Percentiles rank a stretch among this genome's conserved stretches.
phyloP scores from a whole-genome alignment of 1,140 invertebrate genomes.

The Phthorimaea operculella region DNA sequence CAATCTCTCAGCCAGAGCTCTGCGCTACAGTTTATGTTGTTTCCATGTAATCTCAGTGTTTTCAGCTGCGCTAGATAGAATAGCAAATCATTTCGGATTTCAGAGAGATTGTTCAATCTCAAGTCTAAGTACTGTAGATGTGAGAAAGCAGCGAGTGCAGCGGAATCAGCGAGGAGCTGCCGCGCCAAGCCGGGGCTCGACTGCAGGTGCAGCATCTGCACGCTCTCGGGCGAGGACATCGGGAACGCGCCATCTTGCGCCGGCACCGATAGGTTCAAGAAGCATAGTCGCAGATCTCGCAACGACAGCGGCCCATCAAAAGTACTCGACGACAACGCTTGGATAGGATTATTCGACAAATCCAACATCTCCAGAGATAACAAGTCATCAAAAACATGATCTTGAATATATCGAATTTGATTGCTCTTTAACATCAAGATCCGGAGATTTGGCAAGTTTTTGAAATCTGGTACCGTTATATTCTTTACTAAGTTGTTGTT shows the following conservation, averaged over 20 bases:
- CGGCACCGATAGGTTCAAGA: constrained; percentile 70
- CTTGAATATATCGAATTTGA: constrained; percentile 72
- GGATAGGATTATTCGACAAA: constrained; percentile 81
- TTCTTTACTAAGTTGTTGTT: constrained; percentile 72
- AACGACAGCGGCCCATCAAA: constrained; percentile 75
- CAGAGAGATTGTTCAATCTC: constrained; percentile 70
- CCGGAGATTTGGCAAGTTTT: constrained; percentile 75
- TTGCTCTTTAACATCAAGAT: constrained; percentile 78
- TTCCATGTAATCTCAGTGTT: constrained; percentile 70
- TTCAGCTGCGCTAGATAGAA: constrained; percentile 77
- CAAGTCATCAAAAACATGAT: constrained; percentile 75
- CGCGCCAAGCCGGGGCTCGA: constrained; percentile 77
- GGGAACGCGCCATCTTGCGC: constrained; percentile 75
- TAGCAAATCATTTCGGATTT: constrained; percentile 72
- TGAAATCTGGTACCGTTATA: constrained; percentile 75
- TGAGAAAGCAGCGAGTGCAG: constrained; percentile 75
- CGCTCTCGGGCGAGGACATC: constrained; percentile 73
- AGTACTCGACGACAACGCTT: constrained; percentile 72
- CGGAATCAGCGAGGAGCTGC: constrained; percentile 75
- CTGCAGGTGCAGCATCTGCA: constrained; percentile 79
- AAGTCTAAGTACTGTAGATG: constrained; percentile 77
- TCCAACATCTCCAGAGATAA: constrained; percentile 75
- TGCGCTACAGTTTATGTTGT: constrained; percentile 73
- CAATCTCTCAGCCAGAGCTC: constrained; percentile 74
- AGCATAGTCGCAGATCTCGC: constrained; percentile 74